Conservation (phyloP, 2,113 vertebrate genomes). For the Amia ocellicauda region DNA sequence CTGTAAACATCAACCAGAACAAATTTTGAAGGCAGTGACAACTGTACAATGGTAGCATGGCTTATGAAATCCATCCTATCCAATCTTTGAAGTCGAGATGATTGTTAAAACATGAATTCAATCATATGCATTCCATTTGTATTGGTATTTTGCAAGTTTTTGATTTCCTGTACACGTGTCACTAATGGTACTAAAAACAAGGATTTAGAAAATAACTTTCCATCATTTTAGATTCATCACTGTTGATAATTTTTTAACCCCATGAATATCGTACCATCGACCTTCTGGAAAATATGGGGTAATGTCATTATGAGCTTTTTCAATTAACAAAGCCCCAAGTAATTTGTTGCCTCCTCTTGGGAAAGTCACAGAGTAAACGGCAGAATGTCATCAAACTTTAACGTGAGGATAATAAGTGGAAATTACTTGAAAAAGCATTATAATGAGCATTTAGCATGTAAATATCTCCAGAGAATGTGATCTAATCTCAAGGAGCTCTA, state of each 20-base stretch:
- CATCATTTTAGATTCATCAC: not conserved
- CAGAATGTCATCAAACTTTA: slow-evolving; percentile 32
- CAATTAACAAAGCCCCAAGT: not conserved
- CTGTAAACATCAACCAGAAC: too few species aligned
- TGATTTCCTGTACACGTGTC: too few species aligned
- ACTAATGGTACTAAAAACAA: too few species aligned
- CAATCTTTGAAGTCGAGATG: too few species aligned
- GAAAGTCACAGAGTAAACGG: slow-evolving; percentile 23
- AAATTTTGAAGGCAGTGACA: too few species aligned
- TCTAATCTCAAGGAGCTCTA: not conserved
- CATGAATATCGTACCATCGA: not conserved
- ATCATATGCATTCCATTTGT: too few species aligned
- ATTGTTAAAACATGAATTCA: too few species aligned
- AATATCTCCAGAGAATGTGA: slow-evolving; percentile 30
- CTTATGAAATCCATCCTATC: too few species aligned
- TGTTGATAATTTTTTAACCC: not conserved
- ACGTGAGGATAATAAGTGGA: slow-evolving; percentile 36
- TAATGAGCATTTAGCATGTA: slow-evolving; percentile 43
- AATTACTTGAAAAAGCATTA: slow-evolving; percentile 43
- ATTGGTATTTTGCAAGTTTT: too few species aligned
- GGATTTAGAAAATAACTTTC: too few species aligned
- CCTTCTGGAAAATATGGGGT: not conserved
- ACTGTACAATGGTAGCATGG: too few species aligned
- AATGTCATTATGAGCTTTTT: not conserved
- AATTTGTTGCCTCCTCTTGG: not conserved